phyloP scores from a whole-genome alignment of 2,797 vertebrate species.

The Lagocephalus sceleratus region DNA sequence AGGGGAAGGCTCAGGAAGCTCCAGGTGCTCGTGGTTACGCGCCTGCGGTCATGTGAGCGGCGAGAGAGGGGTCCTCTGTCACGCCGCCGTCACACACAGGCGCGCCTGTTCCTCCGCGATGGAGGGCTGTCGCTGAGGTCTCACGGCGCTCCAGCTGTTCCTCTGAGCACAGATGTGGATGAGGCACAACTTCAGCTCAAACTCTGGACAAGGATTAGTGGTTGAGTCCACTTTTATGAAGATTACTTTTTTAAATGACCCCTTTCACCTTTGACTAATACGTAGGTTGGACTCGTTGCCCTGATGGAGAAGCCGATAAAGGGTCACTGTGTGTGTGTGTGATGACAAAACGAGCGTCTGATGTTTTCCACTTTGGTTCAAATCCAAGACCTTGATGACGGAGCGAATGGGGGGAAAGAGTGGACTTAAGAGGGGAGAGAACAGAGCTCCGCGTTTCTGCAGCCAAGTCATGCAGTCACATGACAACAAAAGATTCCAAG shows the following conservation, averaged over 20 bases:
- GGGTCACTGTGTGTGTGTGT: constrained; percentile 9
- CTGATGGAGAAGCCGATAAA: too few relatives aligned
- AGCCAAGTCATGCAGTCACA: constrained; percentile 24
- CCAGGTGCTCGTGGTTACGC: constrained; percentile 35
- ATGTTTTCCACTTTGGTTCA: constrained; percentile 6
- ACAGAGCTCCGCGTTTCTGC: neutral
- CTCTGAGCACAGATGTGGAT: too few relatives aligned
- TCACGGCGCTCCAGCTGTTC: too few relatives aligned
- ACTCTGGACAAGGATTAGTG: too few relatives aligned
- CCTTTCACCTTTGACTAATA: too few relatives aligned
- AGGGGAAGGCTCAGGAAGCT: constrained; percentile 8
- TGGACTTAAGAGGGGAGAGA: neutral
- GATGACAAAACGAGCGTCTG: constrained; percentile 11
- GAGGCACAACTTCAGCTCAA: too few relatives aligned
- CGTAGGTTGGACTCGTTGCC: too few relatives aligned
- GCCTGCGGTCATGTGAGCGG: constrained; percentile 33
- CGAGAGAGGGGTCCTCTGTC: neutral
- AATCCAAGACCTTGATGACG: constrained; percentile 6
- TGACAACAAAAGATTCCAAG: constrained; percentile 17
- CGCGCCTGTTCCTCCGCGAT: too few relatives aligned
- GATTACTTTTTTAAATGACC: too few relatives aligned
- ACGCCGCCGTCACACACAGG: too few relatives aligned
- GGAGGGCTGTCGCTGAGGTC: too few relatives aligned
- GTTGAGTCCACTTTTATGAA: too few relatives aligned
- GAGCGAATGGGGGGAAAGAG: constrained; percentile 6